Evolutionary conservation across 2,113 vertebrate species (phyloP), one percentile per base, ranked within the genome.

Genomic region (Psittacus erithacus): DNA sequence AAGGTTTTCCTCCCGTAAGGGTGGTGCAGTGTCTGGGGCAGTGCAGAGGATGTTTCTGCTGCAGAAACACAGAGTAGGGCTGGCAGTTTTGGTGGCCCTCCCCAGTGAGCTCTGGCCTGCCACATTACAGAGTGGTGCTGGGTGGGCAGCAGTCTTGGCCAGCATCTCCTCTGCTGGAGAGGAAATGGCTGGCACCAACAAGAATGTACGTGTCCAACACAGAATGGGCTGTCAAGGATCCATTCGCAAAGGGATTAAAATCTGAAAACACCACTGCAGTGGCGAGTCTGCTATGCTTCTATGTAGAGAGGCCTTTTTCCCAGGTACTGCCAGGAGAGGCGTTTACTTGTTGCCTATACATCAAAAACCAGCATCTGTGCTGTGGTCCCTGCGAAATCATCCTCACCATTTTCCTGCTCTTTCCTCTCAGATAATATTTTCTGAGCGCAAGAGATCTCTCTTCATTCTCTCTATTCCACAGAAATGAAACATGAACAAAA

Each of bases 401-500:
- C 44, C 81, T 92, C 81, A 49, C 57, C 86, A 64, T 57, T 93
- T 93, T 86, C 44, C 82, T 80, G 41, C 46, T 74, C 53, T 95
- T 95, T 70, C 47, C 59, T 33, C 14, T 81, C 31, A 19, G 82
- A 71, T 59, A 39, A 15, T 71, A 43, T 84, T 94, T 93, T 86
- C 74, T 27, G 81, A 68, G 73, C 0, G 0, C 43, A 73, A 84
- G 79, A 68, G 50, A 55, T 53, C 17, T 88, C 24, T 1, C 47
- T 67, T 81, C 29, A 44, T 63, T 50, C 35, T 33, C 31, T 90
- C 53, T 86, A 5, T 78, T 87, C 39, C 2, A 1, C 64, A 64
- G 60, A 82, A 92, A 55, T 59, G 67, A 83, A 83, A 74, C 24
- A 68, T n/a, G 92, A 95, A 71, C 62, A 94, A 76, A 87, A n/a